phyloP scores from a whole-genome alignment of 2,888 invertebrate species.

The Spisula subtruncata region DNA sequence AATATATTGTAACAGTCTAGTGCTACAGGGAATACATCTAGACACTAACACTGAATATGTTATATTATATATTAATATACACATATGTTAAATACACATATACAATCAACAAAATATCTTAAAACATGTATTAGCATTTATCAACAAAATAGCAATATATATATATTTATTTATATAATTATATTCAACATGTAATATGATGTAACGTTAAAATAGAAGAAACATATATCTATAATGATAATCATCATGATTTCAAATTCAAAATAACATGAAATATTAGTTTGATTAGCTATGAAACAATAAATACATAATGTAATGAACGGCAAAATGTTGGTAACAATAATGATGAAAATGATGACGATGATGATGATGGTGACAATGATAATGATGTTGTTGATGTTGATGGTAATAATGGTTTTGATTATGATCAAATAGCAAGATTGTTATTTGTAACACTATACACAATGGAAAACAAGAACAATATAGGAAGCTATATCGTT shows the following conservation, averaged over 20 bases:
- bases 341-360: constrained; percentile 21
- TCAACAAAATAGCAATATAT: not conserved
- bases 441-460: not conserved
- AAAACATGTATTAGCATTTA: constrained; percentile 5
- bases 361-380: not conserved
- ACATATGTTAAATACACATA: constrained; percentile 16
- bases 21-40: not conserved
- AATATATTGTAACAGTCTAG: constrained; percentile 20
- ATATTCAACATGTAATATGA: not conserved
- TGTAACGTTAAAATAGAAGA: not conserved
- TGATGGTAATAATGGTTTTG: constrained; percentile 4
- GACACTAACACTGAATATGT: constrained; percentile 19
- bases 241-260: not conserved
- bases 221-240: not conserved
- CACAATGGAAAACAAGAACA: not conserved
- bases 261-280: not conserved
- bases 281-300: constrained; percentile 10
- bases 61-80: not conserved
- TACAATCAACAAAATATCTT: constrained; percentile 23
- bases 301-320: not conserved
- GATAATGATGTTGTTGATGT: not conserved
- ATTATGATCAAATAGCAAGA: not conserved
- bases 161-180: not conserved
- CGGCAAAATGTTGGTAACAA: not conserved
- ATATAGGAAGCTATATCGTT: no score